These are phyloP conservation scores for Hippocampus zosterae DNA, from an alignment of 2,113 vertebrate genomes.

Conservation along the genomic window DNA sequence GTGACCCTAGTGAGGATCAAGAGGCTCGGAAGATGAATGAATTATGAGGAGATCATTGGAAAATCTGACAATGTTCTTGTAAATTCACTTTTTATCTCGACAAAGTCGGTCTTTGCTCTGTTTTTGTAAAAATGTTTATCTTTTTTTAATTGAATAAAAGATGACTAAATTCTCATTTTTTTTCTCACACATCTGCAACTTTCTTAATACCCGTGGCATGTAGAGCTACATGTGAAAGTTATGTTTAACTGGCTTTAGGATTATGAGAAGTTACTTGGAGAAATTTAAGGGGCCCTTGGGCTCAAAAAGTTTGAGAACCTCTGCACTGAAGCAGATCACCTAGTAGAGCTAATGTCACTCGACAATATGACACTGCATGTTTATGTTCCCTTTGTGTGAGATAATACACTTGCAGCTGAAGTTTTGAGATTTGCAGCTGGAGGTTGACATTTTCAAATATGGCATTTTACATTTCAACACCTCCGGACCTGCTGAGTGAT, in stretches of 20 bases:
- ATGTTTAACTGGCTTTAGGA: not conserved
- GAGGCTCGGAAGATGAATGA: no score
- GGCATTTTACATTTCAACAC: conserved; percentile 54
- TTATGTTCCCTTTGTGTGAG: conserved; percentile 52
- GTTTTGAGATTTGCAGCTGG: conserved; percentile 32
- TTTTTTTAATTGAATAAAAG: not conserved
- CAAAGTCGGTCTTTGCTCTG: not conserved
- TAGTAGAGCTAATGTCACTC: conserved; percentile 41
- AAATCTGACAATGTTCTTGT: not conserved
- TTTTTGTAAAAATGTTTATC: not conserved
- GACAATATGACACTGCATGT: conserved; percentile 28
- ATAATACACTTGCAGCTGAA: conserved; percentile 43
- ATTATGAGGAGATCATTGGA: not conserved
- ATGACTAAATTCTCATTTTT: no score
- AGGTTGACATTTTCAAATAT: conserved; percentile 44
- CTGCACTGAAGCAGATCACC: conserved; percentile 9
- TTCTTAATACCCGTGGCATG: not conserved
- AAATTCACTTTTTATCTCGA: not conserved
- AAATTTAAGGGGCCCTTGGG: not conserved
- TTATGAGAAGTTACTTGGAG: not conserved
- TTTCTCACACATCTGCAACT: not conserved
- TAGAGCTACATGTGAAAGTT: not conserved
- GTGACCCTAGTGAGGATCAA: no score
- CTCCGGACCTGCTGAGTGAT: conserved; percentile 45
- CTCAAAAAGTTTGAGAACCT: not conserved